phyloP scores from a whole-genome alignment of 2,888 invertebrate species.

The Endotricha flammealis region DNA sequence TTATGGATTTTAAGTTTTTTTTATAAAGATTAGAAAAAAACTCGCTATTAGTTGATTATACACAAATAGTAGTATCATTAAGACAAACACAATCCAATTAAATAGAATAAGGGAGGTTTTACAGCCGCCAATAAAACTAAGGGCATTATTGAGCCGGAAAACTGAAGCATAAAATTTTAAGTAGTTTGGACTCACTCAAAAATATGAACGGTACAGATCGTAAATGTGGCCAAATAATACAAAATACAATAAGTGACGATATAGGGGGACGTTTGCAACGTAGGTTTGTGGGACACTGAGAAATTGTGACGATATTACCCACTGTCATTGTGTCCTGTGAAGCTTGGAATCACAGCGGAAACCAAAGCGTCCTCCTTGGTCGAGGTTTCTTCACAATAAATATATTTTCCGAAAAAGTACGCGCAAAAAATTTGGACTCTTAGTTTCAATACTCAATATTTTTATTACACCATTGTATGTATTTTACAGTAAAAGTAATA shows the following conservation, averaged over 20 bases:
- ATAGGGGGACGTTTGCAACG: constrained; percentile 51
- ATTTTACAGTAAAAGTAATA: too few relatives aligned
- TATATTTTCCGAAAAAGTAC: too few relatives aligned
- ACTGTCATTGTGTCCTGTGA: not conserved
- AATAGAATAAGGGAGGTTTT: constrained; percentile 48
- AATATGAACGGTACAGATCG: constrained; percentile 66
- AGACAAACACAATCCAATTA: constrained; percentile 45
- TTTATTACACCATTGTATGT: too few relatives aligned
- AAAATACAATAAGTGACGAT: constrained; percentile 77
- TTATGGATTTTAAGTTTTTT: too few relatives aligned
- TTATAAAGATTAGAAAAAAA: too few relatives aligned
- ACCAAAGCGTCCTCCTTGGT: not conserved
- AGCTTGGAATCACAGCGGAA: not conserved
- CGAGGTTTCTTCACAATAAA: not conserved
- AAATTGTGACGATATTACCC: not conserved
- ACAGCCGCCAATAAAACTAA: constrained; percentile 55
- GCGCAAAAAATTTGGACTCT: too few relatives aligned
- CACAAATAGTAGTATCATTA: too few relatives aligned
- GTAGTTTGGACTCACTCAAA: constrained; percentile 72
- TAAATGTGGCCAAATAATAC: constrained; percentile 76
- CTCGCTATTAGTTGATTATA: too few relatives aligned
- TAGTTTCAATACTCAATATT: too few relatives aligned
- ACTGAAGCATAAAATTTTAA: constrained; percentile 68
- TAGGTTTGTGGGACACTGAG: constrained; percentile 31
- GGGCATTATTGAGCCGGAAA: constrained; percentile 64